These are phyloP conservation scores for Pseudopodoces humilis DNA, from an alignment of 2,113 vertebrate genomes.

Conservation along the genomic window DNA sequence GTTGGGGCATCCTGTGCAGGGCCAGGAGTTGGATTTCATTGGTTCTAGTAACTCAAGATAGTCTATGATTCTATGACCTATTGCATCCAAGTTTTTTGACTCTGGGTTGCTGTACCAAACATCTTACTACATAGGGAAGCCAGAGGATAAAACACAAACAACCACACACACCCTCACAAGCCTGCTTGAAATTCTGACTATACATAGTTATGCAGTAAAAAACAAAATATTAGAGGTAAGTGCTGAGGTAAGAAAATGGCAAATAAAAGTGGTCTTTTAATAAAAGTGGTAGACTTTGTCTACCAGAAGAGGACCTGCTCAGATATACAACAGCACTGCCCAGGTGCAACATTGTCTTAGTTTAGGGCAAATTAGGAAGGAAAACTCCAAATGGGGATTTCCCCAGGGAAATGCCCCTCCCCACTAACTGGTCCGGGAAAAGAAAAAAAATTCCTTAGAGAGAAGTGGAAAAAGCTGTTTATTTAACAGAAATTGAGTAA, in stretches of 20 bases:
- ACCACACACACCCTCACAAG: not conserved
- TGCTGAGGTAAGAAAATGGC: not conserved
- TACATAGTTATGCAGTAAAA: not conserved
- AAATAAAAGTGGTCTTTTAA: not conserved
- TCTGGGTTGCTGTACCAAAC: not conserved
- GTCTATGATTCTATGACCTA: not conserved
- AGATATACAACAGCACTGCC: not conserved
- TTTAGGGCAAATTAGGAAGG: too few relatives aligned
- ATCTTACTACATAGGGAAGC: accelerated
- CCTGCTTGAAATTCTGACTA: not conserved
- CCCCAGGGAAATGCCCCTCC: too few relatives aligned
- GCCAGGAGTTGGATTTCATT: accelerated
- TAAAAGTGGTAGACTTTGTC: not conserved
- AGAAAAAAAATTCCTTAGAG: too few relatives aligned
- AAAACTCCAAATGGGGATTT: too few relatives aligned
- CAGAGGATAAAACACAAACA: not conserved
- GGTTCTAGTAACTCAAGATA: not conserved
- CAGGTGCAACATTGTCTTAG: too few relatives aligned
- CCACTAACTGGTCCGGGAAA: too few relatives aligned
- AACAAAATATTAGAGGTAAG: not conserved
- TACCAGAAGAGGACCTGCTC: not conserved
- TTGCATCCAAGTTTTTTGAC: not conserved
- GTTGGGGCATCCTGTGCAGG: not conserved
- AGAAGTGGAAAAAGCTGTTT: too few relatives aligned
- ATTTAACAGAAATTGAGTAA: too few relatives aligned